A percentile compares a stretch with the other conserved stretches of the same genome.
Conservation (phyloP, 2,113 vertebrate genomes). For the Spea multiplicata region DNA sequence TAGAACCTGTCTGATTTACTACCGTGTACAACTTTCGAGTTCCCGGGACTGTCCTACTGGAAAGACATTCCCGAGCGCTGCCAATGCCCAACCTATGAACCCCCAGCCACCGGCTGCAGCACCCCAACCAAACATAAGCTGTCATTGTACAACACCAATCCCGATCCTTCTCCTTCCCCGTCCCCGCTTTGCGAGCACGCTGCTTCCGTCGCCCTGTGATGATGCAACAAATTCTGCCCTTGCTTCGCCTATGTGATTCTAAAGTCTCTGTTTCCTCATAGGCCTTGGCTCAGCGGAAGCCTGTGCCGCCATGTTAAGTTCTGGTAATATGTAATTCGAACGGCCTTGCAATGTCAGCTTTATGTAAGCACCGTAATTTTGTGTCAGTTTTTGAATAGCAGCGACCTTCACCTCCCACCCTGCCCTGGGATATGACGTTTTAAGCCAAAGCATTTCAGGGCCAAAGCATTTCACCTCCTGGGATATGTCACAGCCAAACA, state of each 20-base stretch:
- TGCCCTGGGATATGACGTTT: no score
- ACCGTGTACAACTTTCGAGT: not conserved
- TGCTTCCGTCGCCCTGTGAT: constrained; percentile 20
- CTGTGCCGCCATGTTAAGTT: not conserved
- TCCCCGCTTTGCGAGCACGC: constrained; percentile 1
- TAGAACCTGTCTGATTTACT: not conserved
- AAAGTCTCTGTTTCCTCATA: no score
- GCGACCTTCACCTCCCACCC: not conserved
- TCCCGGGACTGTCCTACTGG: no score
- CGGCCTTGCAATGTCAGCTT: not conserved
- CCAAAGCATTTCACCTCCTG: no score
- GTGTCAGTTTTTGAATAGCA: not conserved
- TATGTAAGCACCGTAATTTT: not conserved
- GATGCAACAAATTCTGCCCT: constrained; percentile 5
- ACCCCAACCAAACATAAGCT: constrained; percentile 3
- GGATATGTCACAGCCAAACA: no score
- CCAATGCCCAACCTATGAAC: not conserved
- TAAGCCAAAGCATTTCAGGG: no score
- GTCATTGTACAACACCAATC: constrained; percentile 1
- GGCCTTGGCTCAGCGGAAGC: not conserved
- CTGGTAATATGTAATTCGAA: not conserved
- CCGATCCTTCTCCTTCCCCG: no score
- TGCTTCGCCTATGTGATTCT: no score
- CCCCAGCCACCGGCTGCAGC: constrained; percentile 6
- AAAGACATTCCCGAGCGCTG: not conserved